Percentiles rank a stretch among this genome's conserved stretches.
These are phyloP conservation scores for Heliconius himera DNA, from an alignment of 1,140 invertebrate genomes.

Conservation along the genomic window DNA sequence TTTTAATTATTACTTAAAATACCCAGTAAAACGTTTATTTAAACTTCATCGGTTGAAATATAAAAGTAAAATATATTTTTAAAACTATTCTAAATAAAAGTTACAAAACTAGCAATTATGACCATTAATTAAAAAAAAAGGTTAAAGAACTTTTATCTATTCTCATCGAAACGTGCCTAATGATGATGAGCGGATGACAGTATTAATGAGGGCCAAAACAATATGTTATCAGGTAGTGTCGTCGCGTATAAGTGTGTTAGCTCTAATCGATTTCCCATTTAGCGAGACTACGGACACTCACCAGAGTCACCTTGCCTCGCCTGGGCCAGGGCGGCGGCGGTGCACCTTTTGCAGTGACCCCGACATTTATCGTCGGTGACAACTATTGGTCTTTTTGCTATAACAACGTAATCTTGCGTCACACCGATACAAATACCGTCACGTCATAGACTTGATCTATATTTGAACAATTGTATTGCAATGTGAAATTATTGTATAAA, in stretches of 20 bases:
- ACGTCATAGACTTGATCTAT: slow-evolving; percentile 39
- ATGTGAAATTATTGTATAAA: slow-evolving; percentile 25
- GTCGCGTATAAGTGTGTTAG: slow-evolving; percentile 28
- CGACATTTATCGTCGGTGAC: slow-evolving; percentile 60
- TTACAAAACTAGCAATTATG: slow-evolving; percentile 15
- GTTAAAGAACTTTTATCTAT: slow-evolving; percentile 23
- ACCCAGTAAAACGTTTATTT: not conserved
- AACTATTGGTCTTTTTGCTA: slow-evolving; percentile 59
- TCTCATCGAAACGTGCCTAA: slow-evolving; percentile 26
- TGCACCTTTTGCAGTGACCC: slow-evolving; percentile 68
- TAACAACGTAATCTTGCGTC: slow-evolving; percentile 41
- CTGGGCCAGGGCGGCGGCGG: slow-evolving; percentile 60
- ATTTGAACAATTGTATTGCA: slow-evolving; percentile 37
- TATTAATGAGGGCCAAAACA: slow-evolving; percentile 26
- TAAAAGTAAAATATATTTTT: not conserved
- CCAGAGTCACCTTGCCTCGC: slow-evolving; percentile 62
- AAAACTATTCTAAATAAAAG: not conserved
- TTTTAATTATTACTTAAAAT: not conserved
- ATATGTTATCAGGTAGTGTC: slow-evolving; percentile 22
- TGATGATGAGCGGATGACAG: slow-evolving; percentile 28
- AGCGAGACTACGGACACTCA: slow-evolving; percentile 62
- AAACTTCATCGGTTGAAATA: not conserved
- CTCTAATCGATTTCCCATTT: slow-evolving; percentile 37
- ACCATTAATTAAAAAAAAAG: not conserved
- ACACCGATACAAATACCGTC: slow-evolving; percentile 8